Evolutionary conservation across 2,113 vertebrate species (phyloP).

Genomic region (Neopipo cinnamomea): DNA sequence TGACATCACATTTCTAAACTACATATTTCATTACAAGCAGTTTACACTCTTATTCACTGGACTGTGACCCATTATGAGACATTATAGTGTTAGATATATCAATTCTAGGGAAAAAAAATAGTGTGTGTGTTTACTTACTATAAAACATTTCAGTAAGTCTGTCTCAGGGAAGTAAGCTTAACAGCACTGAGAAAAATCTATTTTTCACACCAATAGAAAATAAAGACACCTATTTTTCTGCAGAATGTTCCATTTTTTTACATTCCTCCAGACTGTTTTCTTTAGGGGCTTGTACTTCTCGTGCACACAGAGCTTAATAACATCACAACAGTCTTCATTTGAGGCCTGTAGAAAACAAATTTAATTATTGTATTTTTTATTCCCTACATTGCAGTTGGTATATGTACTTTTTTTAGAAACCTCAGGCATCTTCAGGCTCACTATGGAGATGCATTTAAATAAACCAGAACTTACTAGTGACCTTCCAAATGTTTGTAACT

Average conservation of each 20-base stretch:
- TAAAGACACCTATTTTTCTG: not conserved
- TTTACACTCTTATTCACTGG: not conserved
- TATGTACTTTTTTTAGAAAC: not conserved
- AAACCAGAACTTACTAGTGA: not conserved
- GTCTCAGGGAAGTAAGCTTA: not conserved
- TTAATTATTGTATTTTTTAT: not conserved
- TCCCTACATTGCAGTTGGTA: not conserved
- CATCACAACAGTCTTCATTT: not conserved
- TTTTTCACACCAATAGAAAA: not conserved
- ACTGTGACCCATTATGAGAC: not conserved
- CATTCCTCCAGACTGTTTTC: not conserved
- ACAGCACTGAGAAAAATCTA: accelerated
- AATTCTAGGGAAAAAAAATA: not conserved
- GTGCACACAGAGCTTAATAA: not conserved
- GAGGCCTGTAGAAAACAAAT: not conserved
- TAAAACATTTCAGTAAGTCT: not conserved
- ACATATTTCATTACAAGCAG: not conserved
- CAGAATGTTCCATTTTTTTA: not conserved
- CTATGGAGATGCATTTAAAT: not conserved
- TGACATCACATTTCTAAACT: not conserved
- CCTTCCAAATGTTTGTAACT: not conserved
- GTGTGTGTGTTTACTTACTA: not conserved
- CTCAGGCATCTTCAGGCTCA: not conserved
- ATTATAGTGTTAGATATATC: not conserved
- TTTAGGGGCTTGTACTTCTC: not conserved